These are phyloP conservation scores for Calliopum simillimum DNA, from an alignment of 2,888 invertebrate species.

Conservation along the genomic window DNA sequence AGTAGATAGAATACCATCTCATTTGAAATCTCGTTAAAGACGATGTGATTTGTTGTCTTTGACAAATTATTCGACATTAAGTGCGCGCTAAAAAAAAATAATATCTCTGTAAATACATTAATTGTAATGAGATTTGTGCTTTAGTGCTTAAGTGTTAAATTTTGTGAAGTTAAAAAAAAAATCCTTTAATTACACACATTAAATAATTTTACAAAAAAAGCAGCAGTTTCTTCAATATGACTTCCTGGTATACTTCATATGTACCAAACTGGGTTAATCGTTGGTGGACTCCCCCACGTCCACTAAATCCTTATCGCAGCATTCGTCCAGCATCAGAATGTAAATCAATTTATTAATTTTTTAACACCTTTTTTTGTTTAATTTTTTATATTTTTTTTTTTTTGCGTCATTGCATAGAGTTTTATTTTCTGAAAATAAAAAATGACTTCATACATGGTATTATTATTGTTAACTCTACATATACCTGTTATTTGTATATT, in stretches of 20 bases:
- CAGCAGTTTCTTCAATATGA: conserved; percentile 44
- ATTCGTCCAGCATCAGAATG: conserved; percentile 56
- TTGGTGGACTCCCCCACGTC: conserved; percentile 56
- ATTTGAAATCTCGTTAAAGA: conserved; percentile 1
- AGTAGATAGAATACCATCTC: not conserved
- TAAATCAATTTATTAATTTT: conserved; percentile 47
- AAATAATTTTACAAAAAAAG: not conserved
- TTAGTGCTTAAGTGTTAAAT: not conserved
- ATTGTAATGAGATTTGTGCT: not conserved
- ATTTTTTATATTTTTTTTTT: not conserved
- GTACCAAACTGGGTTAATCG: conserved; percentile 62
- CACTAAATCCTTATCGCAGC: conserved; percentile 58
- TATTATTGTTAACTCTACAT: not conserved
- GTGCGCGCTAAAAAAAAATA: too few relatives aligned
- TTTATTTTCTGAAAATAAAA: not conserved
- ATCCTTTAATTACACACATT: not conserved
- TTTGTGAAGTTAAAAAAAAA: not conserved
- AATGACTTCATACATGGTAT: conserved; percentile 6
- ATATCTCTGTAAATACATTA: too few relatives aligned
- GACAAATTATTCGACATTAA: not conserved
- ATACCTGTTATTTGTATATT: not conserved
- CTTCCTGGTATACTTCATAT: conserved; percentile 59
- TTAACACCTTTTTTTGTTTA: not conserved
- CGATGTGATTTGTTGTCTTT: not conserved
- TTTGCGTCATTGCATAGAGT: not conserved